These are phyloP conservation scores for Mormyrus lacerda DNA, from an alignment of 2,113 vertebrate genomes.

Conservation along the genomic window DNA sequence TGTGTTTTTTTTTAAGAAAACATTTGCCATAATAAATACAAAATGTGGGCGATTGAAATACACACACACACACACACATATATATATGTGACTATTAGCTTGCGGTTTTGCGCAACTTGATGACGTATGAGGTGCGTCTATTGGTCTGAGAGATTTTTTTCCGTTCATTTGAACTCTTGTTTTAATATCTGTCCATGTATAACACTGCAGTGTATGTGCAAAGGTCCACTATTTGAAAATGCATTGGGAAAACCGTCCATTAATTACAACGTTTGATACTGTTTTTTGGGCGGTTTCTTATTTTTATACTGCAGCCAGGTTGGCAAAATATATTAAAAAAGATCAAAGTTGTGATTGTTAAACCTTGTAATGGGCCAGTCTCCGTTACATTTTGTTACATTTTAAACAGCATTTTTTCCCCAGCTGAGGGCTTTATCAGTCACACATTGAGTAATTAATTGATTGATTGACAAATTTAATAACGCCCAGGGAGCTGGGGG, in stretches of 20 bases:
- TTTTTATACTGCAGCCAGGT: too few species aligned
- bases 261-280: background rate
- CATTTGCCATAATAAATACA: background rate
- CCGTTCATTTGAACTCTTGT: background rate
- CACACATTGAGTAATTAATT: too few species aligned
- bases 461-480: too few species aligned
- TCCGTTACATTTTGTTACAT: too few species aligned
- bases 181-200: background rate
- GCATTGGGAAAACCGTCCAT: background rate
- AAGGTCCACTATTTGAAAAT: background rate
- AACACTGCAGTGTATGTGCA: background rate
- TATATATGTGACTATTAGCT: background rate
- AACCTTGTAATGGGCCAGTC: too few species aligned
- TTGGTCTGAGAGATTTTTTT: background rate
- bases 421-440: too few species aligned
- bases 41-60: background rate
- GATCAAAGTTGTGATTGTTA: too few species aligned
- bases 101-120: background rate
- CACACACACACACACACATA: too few species aligned
- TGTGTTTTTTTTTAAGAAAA: background rate
- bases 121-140: background rate
- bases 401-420: too few species aligned
- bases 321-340: too few species aligned
- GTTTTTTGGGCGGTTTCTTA: background rate
- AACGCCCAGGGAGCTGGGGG: too few species aligned